These are phyloP conservation scores for Melanotaenia pygmaea DNA, from an alignment of 2,797 vertebrate genomes.

Conservation along the genomic window DNA sequence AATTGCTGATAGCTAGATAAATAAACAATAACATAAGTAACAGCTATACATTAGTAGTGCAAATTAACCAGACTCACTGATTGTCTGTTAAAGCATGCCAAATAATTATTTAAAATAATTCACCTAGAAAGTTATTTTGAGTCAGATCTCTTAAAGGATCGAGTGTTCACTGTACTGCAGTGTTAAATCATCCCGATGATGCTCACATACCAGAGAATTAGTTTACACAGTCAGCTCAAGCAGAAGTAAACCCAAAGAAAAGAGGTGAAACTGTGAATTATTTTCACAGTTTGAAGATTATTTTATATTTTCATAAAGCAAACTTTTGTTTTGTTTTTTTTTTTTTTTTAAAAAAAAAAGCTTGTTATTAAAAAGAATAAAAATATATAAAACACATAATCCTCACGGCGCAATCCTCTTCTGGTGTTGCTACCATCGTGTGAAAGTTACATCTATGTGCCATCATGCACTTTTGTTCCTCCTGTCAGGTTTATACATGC, in stretches of 20 bases:
- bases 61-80: not conserved
- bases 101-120: constrained; percentile 24
- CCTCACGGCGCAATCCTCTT: not conserved
- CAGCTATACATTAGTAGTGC: not conserved
- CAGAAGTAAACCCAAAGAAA: constrained; percentile 16
- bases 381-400: not conserved
- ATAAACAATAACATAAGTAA: not conserved
- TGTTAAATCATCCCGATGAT: constrained; percentile 38
- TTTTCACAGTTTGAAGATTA: constrained; percentile 20
- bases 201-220: constrained; percentile 22
- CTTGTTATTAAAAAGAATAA: no score
- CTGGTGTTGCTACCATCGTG: not conserved
- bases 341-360: no score
- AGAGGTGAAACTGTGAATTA: constrained; percentile 6
- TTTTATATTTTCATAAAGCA: constrained; percentile 20
- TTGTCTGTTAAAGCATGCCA: constrained; percentile 5
- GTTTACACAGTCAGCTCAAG: constrained; percentile 11
- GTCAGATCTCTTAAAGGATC: constrained; percentile 31
- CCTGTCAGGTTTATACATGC: constrained; percentile 15
- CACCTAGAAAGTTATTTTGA: constrained; percentile 27
- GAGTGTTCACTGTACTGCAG: constrained; percentile 34
- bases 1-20: not conserved
- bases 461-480: not conserved
- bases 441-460: not conserved
- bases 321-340: not conserved